Percentiles rank a stretch among this genome's conserved stretches.
Evolutionary conservation across 2,888 invertebrate species (phyloP).

Genomic region (Apantesis nais): DNA sequence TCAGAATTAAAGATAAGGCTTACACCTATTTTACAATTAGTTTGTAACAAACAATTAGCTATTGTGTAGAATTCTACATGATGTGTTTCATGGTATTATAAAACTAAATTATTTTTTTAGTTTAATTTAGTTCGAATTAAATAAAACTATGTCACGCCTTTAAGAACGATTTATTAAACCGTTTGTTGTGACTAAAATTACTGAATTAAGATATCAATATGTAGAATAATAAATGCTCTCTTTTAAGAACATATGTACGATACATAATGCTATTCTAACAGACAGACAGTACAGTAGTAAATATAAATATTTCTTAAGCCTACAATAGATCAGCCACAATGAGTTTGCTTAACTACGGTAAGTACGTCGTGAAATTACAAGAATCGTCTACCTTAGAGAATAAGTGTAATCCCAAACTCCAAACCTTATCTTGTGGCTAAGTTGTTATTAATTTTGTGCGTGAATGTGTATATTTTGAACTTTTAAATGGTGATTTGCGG

Average conservation of each 20-base stretch:
- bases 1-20: conserved; percentile 31
- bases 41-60: conserved; percentile 6
- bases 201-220: background rate
- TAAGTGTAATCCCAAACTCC: conserved; percentile 60
- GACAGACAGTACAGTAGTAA: too few relatives aligned
- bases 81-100: background rate
- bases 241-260: background rate
- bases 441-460: conserved; percentile 46
- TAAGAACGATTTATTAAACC: too few relatives aligned
- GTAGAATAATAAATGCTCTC: background rate
- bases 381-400: conserved; percentile 63
- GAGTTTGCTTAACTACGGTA: background rate
- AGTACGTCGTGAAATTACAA: conserved; percentile 9
- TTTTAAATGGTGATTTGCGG: conserved; percentile 48
- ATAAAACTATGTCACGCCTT: too few relatives aligned
- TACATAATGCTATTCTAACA: background rate
- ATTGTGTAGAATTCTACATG: background rate
- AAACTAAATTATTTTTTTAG: too few relatives aligned
- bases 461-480: conserved; percentile 44
- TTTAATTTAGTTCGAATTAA: too few relatives aligned
- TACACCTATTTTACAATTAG: background rate
- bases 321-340: background rate
- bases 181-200: background rate
- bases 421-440: conserved; percentile 51
- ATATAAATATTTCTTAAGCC: background rate